Conservation (phyloP, 2,797 vertebrate genomes). For the Falco berigora region DNA sequence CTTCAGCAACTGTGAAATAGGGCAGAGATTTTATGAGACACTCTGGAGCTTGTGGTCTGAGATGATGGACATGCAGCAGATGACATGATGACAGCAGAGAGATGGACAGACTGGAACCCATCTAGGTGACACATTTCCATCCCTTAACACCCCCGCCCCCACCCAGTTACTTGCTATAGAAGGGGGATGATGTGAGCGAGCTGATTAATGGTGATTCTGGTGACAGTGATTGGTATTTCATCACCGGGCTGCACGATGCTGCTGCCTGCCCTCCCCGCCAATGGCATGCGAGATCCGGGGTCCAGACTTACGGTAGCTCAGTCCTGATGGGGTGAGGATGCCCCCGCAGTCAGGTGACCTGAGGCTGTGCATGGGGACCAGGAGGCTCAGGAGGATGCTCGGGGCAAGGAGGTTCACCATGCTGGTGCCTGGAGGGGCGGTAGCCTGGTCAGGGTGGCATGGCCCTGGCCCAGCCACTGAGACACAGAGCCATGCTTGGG, state of each 20-base stretch:
- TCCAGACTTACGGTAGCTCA: slow-evolving; percentile 27
- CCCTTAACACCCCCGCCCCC: not conserved
- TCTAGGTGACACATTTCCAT: rapidly evolving
- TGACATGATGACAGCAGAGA: not conserved
- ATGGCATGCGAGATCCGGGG: rapidly evolving
- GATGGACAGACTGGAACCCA: not conserved
- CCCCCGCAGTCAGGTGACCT: not conserved
- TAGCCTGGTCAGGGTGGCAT: rapidly evolving
- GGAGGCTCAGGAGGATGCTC: slow-evolving; percentile 14
- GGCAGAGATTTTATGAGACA: not conserved
- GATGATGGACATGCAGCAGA: too few relatives aligned
- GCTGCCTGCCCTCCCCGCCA: not conserved
- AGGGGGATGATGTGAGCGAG: not conserved
- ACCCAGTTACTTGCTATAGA: not conserved
- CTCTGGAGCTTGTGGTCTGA: not conserved
- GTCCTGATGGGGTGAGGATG: slow-evolving; percentile 5
- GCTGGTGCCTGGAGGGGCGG: not conserved
- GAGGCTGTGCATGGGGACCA: not conserved
- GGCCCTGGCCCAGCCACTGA: too few relatives aligned
- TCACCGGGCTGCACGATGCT: rapidly evolving
- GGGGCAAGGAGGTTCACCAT: not conserved
- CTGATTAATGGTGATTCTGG: rapidly evolving
- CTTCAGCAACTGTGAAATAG: slow-evolving; percentile 27
- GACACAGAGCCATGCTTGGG: rapidly evolving
- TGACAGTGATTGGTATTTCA: rapidly evolving